Percentiles rank a stretch among this genome's conserved stretches.
Evolutionary conservation across 1,140 invertebrate species (phyloP).

Genomic region (Drosophila eugracilis): DNA sequence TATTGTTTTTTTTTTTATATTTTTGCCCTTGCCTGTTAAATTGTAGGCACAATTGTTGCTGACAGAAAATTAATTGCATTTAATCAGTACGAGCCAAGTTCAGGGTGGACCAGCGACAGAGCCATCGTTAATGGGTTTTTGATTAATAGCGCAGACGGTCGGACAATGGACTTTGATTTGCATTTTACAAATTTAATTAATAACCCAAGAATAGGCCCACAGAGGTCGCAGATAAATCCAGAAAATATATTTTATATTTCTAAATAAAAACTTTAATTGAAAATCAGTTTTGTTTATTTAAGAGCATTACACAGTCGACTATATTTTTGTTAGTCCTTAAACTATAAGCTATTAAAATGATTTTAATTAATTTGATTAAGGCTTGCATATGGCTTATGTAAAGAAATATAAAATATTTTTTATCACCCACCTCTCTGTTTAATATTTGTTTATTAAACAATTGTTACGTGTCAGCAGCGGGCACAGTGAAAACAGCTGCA

Average conservation of each 20-base stretch:
- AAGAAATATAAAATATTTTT: slow-evolving; percentile 14
- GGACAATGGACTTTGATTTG: slow-evolving; percentile 52
- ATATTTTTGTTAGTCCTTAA: no score
- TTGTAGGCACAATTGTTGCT: slow-evolving; percentile 68
- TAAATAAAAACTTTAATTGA: neutral
- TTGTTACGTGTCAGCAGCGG: slow-evolving; percentile 11
- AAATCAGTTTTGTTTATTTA: slow-evolving; percentile 9
- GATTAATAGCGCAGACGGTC: slow-evolving; percentile 49
- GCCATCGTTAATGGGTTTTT: slow-evolving; percentile 63
- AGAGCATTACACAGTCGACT: slow-evolving; percentile 26
- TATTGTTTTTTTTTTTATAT: no score
- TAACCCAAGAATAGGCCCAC: slow-evolving; percentile 21
- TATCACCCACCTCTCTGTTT: slow-evolving; percentile 11
- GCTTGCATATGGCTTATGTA: slow-evolving; percentile 7
- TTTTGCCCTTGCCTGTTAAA: slow-evolving; percentile 24
- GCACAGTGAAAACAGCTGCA: slow-evolving; percentile 22
- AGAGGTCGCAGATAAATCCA: neutral
- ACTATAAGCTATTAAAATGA: slow-evolving; percentile 25
- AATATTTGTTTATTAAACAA: slow-evolving; percentile 49
- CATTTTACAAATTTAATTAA: slow-evolving; percentile 58
- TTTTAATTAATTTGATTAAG: slow-evolving; percentile 64
- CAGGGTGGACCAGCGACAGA: slow-evolving; percentile 25
- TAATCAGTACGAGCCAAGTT: slow-evolving; percentile 53
- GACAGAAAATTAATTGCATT: slow-evolving; percentile 73
- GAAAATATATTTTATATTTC: slow-evolving; percentile 9